A percentile compares a stretch with the other conserved stretches of the same genome.
phyloP scores from a whole-genome alignment of 2,888 invertebrate genomes.

The Philereme transversata region DNA sequence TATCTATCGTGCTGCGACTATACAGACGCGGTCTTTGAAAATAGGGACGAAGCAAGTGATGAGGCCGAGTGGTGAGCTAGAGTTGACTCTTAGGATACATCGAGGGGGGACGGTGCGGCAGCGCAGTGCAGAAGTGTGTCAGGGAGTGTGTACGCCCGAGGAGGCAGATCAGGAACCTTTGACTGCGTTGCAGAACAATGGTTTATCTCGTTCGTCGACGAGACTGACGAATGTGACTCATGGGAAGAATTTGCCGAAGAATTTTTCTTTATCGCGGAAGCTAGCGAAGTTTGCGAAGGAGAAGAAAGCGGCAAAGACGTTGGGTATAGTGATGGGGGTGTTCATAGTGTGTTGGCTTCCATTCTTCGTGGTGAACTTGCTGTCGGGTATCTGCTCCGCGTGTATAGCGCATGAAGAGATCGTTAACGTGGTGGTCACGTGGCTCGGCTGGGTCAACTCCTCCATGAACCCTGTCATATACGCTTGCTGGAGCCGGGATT shows the following conservation, averaged over 20 bases:
- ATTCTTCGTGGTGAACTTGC: conserved; percentile 96
- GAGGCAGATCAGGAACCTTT: conserved; percentile 88
- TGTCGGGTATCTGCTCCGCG: conserved; percentile 94
- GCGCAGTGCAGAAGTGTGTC: conserved; percentile 74
- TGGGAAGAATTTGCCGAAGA: conserved; percentile 89
- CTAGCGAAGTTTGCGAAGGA: conserved; percentile 98
- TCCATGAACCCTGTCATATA: conserved; percentile 99
- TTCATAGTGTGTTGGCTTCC: conserved; percentile 99
- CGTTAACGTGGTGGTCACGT: conserved; percentile 94
- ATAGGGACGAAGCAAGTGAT: conserved; percentile 96
- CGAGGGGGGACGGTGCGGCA: conserved; percentile 92
- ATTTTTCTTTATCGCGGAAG: conserved; percentile 96
- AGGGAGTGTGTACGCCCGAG: conserved; percentile 86
- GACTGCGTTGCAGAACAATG: conserved; percentile 91
- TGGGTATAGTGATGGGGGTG: conserved; percentile 98
- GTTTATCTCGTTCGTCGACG: conserved; percentile 88
- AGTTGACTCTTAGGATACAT: conserved; percentile 96
- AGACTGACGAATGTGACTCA: conserved; percentile 85
- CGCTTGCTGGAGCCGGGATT: conserved; percentile 99
- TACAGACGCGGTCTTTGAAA: conserved; percentile 95
- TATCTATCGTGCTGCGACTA: conserved; percentile 96
- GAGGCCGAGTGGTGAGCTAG: conserved; percentile 92
- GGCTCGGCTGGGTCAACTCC: conserved; percentile 98
- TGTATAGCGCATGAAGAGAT: conserved; percentile 95
- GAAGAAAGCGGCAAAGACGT: conserved; percentile 98